phyloP scores from a whole-genome alignment of 1,140 invertebrate species.

The Drosophila repletoides region DNA sequence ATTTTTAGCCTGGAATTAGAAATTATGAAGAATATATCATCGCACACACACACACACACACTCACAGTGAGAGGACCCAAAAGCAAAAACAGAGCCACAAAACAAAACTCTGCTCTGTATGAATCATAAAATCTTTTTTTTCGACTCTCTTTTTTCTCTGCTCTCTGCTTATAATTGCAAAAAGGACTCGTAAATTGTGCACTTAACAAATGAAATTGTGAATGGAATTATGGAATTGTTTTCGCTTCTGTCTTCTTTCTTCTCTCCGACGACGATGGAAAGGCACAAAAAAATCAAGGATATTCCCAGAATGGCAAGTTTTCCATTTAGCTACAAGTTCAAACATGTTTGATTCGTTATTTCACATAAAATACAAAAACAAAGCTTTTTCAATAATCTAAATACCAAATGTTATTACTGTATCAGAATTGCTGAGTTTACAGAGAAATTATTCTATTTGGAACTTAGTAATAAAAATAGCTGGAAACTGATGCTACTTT shows the following conservation, averaged over 20 bases:
- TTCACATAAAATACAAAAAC: too few species aligned
- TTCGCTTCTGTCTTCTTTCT: constrained; percentile 3
- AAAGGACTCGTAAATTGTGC: constrained; percentile 56
- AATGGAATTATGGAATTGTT: constrained; percentile 34
- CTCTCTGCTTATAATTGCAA: constrained; percentile 46
- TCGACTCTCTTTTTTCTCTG: constrained; percentile 8
- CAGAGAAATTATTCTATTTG: too few species aligned
- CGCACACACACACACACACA: too few species aligned
- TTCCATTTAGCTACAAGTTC: too few species aligned
- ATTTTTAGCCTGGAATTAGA: constrained; percentile 73
- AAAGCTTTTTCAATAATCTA: too few species aligned
- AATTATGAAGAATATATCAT: constrained; percentile 76
- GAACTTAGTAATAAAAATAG: too few species aligned
- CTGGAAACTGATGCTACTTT: too few species aligned
- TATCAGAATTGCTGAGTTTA: too few species aligned
- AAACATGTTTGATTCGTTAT: too few species aligned
- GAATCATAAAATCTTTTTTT: constrained; percentile 47
- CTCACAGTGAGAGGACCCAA: constrained; percentile 39
- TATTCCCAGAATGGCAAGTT: too few species aligned
- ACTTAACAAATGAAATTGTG: constrained; percentile 60
- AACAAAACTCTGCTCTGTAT: constrained; percentile 19
- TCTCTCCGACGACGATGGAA: constrained; percentile 1
- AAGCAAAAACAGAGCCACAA: constrained; percentile 2
- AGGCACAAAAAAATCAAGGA: background rate
- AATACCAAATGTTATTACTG: too few species aligned